Evolutionary conservation across 2,113 vertebrate species (phyloP).

Genomic region (Nerophis ophidion): DNA sequence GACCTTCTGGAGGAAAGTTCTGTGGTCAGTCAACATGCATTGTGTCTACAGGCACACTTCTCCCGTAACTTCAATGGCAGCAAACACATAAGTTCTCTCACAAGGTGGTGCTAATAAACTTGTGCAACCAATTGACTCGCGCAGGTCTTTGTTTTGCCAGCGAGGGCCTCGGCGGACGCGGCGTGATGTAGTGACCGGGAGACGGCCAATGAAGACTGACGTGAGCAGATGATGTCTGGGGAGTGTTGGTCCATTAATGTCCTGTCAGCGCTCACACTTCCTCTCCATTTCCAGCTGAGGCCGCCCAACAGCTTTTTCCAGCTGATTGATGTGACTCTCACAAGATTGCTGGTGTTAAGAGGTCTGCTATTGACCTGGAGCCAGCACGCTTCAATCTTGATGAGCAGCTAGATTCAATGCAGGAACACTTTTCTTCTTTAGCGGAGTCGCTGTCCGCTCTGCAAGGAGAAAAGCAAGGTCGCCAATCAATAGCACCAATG

Average conservation of each 20-base stretch:
- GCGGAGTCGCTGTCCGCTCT: constrained; percentile 18
- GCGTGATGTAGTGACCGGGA: constrained; percentile 1
- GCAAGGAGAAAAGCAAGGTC: constrained; percentile 7
- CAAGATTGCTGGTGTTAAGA: constrained; percentile 6
- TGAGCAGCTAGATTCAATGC: constrained; percentile 36
- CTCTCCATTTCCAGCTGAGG: constrained; percentile 8
- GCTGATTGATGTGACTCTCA: constrained; percentile 11
- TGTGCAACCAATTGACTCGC: neutral
- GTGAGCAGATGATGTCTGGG: constrained; percentile 35
- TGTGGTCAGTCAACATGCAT: too few species aligned
- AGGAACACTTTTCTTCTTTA: constrained; percentile 40
- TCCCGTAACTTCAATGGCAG: too few species aligned
- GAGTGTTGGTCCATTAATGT: constrained; percentile 57
- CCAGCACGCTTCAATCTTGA: constrained; percentile 12
- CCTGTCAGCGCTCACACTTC: constrained; percentile 49
- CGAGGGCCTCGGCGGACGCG: neutral
- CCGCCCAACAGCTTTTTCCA: constrained; percentile 8
- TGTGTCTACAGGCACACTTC: too few species aligned
- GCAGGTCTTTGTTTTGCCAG: neutral
- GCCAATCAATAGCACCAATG: constrained; percentile 50
- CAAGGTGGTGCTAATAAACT: neutral
- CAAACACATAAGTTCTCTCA: too few species aligned
- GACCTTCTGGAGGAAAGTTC: too few species aligned
- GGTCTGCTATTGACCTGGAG: constrained; percentile 2
- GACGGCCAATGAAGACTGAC: constrained; percentile 18